Conservation (phyloP, 2,797 vertebrate species). For the Pantherophis alleghaniensis region DNA sequence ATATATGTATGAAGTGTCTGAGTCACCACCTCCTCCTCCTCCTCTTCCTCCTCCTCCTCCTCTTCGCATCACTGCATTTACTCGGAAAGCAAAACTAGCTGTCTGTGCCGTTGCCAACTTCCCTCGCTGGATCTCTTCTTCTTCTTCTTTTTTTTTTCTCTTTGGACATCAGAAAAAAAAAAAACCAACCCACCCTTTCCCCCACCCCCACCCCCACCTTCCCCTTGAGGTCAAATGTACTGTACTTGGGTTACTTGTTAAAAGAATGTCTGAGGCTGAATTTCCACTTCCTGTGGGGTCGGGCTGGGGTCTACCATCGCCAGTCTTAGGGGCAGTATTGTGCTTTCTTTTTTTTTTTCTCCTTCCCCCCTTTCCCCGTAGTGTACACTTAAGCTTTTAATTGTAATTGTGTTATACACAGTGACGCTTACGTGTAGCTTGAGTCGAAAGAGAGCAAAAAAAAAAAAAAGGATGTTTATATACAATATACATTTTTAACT, state of each 20-base stretch:
- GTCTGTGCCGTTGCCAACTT: conserved; percentile 87
- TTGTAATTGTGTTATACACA: conserved; percentile 70
- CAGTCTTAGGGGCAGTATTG: conserved; percentile 69
- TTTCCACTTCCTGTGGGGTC: conserved; percentile 60
- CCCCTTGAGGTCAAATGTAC: conserved; percentile 79
- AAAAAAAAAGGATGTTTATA: conserved; percentile 68
- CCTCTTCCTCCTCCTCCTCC: conserved; percentile 78
- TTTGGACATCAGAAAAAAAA: conserved; percentile 77
- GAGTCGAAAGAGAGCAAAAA: conserved; percentile 28
- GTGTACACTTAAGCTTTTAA: conserved; percentile 74
- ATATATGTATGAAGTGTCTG: conserved; percentile 73
- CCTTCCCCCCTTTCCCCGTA: conserved; percentile 34
- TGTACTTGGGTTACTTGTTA: conserved; percentile 82
- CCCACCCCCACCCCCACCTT: conserved; percentile 59
- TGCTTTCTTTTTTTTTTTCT: conserved; percentile 24
- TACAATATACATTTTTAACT: conserved; percentile 71
- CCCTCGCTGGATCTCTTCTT: conserved; percentile 78
- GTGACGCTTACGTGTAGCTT: conserved; percentile 72
- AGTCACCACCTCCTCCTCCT: conserved; percentile 78
- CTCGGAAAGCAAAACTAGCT: conserved; percentile 89
- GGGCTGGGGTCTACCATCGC: conserved; percentile 48
- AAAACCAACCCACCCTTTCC: conserved; percentile 58
- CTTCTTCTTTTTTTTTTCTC: conserved; percentile 28
- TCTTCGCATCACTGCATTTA: conserved; percentile 85
- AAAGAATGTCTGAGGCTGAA: conserved; percentile 71